Percentiles rank a stretch among this genome's conserved stretches.
Conservation (phyloP, 2,113 vertebrate species). For the Phycodurus eques region DNA sequence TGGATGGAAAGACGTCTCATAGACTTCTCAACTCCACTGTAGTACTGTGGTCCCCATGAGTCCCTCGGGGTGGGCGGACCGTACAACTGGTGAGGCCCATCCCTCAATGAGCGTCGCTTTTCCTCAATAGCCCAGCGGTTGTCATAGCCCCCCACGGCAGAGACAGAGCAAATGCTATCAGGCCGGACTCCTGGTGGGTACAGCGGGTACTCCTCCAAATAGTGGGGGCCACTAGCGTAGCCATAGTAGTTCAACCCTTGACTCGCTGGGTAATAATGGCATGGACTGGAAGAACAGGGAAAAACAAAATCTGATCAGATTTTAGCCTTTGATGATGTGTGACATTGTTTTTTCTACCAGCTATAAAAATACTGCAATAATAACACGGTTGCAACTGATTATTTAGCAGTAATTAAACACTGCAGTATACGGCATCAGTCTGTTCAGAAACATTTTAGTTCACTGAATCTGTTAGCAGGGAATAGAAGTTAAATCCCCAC, state of each 20-base stretch:
- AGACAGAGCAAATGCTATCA: constrained; percentile 92
- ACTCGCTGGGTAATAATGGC: constrained; percentile 78
- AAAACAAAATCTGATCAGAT: not conserved
- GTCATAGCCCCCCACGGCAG: constrained; percentile 79
- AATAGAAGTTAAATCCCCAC: no score
- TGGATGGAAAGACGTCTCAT: constrained; percentile 85
- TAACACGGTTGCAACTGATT: no score
- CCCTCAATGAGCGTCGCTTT: constrained; percentile 81
- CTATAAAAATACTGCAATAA: not conserved
- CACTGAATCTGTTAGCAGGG: no score
- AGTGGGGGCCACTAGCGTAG: constrained; percentile 77
- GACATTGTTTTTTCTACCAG: not conserved
- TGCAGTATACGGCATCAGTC: no score
- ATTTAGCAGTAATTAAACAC: not conserved
- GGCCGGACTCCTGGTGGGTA: constrained; percentile 83
- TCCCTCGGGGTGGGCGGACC: constrained; percentile 59
- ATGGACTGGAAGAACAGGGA: constrained; percentile 72
- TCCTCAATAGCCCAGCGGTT: constrained; percentile 82
- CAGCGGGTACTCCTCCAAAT: constrained; percentile 84
- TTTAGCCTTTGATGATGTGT: not conserved
- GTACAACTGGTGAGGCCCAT: constrained; percentile 71
- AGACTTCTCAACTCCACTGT: constrained; percentile 77
- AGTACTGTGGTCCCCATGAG: constrained; percentile 62
- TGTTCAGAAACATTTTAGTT: no score
- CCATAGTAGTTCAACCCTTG: constrained; percentile 80